Base-by-base conservation (phyloP, 1,140 invertebrate species). In the Drosophila subobscura region DNA sequence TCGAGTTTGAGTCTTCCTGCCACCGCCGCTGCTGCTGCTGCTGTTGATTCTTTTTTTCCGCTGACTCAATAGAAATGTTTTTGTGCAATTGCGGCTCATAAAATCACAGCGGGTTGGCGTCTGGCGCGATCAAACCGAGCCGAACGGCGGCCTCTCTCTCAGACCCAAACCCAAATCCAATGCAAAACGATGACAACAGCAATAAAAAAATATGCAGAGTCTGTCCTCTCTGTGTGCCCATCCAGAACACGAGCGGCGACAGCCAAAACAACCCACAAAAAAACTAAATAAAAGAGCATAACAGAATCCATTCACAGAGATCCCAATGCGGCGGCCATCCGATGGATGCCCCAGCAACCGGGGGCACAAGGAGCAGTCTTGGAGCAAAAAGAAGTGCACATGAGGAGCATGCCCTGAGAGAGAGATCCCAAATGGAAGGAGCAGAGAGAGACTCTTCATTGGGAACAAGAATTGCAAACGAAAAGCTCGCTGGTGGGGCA, bases 21-120 rank as follows among this genome's bases (percentile, higher is more conserved):
- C 45, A 56, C 59, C 51, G 46, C 49, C 16, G 49, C 44, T 45
- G 47, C 40, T 57, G 53, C 56, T 55, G 29, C 56, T 52, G 46
- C 33, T 37, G 47, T 50, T 60, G 53, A 20, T 59, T 71, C 65
- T 50, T 77, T 78, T 80, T 79, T 76, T 77, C 68, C 70, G 84
- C 84, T 89, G 84, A 89, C 84, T 83, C 79, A 66, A 77, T 88
- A 75, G 71, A 81, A 89, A 79, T 79, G 72, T 84, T 75, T 75
- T 83, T 88, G 67, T 68, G 67, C 83, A 88, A 88, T 88, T 88
- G 84, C 77, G 84, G 79, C 84, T 88, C 84, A 89, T 89, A 89
- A 89, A 88, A 79, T 83, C 84, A 74, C 84, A 89, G 84, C 84
- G 76, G 84, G 84, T 66, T 64, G 63, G 75, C 79, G 79, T 78